A percentile compares a stretch with the other conserved stretches of the same genome.
phyloP scores from a whole-genome alignment of 2,888 invertebrate species.

The Drosophila kokeensis region DNA sequence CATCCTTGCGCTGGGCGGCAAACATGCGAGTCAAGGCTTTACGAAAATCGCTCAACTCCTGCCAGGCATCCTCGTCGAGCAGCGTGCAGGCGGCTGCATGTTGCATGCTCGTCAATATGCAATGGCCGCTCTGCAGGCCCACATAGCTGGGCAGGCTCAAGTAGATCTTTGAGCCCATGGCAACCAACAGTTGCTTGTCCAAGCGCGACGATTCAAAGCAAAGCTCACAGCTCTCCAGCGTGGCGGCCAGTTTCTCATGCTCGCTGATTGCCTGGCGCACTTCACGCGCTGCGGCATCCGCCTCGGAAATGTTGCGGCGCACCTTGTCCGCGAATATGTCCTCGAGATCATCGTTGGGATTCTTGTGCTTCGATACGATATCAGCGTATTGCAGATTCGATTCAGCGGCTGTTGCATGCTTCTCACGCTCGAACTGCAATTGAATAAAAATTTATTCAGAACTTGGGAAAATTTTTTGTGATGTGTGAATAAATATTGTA shows the following conservation, averaged over 20 bases:
- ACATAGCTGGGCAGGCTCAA: slow-evolving; percentile 92
- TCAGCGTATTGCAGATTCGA: slow-evolving; percentile 92
- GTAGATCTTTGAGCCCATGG: slow-evolving; percentile 93
- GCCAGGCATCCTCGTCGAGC: slow-evolving; percentile 97
- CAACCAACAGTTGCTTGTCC: slow-evolving; percentile 93
- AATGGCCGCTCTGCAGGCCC: slow-evolving; percentile 94
- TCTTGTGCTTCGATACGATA: slow-evolving; percentile 88
- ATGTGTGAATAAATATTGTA: not conserved
- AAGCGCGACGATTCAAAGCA: slow-evolving; percentile 93
- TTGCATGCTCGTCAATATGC: slow-evolving; percentile 92
- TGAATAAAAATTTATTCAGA: not conserved
- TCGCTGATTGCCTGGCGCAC: slow-evolving; percentile 90
- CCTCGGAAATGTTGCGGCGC: slow-evolving; percentile 88
- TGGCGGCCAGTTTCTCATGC: slow-evolving; percentile 89
- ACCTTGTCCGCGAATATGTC: slow-evolving; percentile 94
- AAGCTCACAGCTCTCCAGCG: slow-evolving; percentile 91
- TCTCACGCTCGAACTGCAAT: slow-evolving; percentile 91
- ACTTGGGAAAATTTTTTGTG: not conserved
- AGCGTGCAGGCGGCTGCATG: slow-evolving; percentile 92
- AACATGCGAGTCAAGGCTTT: slow-evolving; percentile 93
- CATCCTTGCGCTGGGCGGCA: slow-evolving; percentile 89
- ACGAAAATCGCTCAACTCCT: slow-evolving; percentile 91
- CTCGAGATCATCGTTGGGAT: slow-evolving; percentile 90
- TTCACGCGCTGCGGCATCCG: slow-evolving; percentile 88
- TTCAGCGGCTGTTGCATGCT: slow-evolving; percentile 91